These are phyloP conservation scores for Theocolax elegans DNA, from an alignment of 1,140 invertebrate species.

Conservation along the genomic window DNA sequence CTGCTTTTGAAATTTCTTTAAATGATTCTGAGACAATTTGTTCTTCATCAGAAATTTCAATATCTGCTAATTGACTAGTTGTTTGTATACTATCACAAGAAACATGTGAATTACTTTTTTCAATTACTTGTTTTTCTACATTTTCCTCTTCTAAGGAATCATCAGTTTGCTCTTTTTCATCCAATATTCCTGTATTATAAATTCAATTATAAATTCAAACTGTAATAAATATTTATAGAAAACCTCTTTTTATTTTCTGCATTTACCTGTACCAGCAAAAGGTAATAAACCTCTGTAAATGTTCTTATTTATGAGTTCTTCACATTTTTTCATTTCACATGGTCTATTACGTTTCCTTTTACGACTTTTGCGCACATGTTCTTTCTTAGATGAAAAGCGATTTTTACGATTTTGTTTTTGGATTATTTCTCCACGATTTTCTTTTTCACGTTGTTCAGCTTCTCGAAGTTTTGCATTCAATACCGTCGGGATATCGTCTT, in stretches of 20 bases:
- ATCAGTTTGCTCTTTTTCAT: conserved; percentile 5
- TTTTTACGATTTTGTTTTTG: conserved; percentile 56
- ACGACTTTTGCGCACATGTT: conserved; percentile 1
- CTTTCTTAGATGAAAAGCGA: conserved; percentile 42
- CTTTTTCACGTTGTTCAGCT: conserved; percentile 73
- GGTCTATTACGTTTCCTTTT: conserved; percentile 43
- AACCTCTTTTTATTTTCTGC: too few species aligned
- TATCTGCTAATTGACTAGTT: too few species aligned
- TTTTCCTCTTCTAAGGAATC: neutral
- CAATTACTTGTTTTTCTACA: neutral
- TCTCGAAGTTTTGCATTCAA: conserved; percentile 77
- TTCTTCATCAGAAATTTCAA: conserved; percentile 30
- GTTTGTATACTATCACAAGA: too few species aligned
- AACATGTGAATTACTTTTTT: too few species aligned
- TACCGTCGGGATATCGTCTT: conserved; percentile 75
- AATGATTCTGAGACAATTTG: neutral
- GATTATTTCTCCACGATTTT: conserved; percentile 76
- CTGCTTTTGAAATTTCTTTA: neutral
- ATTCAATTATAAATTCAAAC: neutral
- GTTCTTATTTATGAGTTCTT: conserved; percentile 22
- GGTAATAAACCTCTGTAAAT: conserved; percentile 53
- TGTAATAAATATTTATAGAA: too few species aligned
- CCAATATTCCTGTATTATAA: conserved; percentile 20
- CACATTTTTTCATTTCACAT: conserved; percentile 1
- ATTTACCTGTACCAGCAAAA: conserved; percentile 57